Evolutionary conservation across 2,888 invertebrate species (phyloP).

Genomic region (Drosophila picticornis): DNA sequence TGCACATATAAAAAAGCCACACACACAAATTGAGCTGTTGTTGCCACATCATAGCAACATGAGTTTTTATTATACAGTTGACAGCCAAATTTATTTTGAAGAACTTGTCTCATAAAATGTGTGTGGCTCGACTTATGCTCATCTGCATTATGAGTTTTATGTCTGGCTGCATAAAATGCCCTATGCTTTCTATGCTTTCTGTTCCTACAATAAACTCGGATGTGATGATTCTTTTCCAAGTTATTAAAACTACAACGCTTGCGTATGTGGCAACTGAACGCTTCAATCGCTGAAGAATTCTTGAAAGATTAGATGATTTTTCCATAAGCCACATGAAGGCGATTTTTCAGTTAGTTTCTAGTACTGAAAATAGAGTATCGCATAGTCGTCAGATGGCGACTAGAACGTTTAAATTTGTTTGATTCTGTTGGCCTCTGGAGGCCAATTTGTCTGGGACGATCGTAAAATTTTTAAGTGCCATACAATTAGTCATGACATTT

Average conservation of each 20-base stretch:
- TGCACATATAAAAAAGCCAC: slow-evolving; percentile 37
- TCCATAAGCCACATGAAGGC: not conserved
- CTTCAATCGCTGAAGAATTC: not conserved
- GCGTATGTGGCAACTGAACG: not conserved
- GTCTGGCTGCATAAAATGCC: slow-evolving; percentile 33
- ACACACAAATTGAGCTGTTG: slow-evolving; percentile 45
- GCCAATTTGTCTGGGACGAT: slow-evolving; percentile 44
- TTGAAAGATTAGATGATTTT: not conserved
- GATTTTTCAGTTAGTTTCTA: not conserved
- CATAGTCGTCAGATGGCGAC: not conserved
- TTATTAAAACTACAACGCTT: not conserved
- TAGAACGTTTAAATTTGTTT: not conserved
- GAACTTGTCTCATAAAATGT: slow-evolving; percentile 35
- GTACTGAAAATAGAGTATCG: not conserved
- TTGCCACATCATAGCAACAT: slow-evolving; percentile 5
- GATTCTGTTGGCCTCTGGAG: slow-evolving; percentile 21
- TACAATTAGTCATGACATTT: slow-evolving; percentile 75
- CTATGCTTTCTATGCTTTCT: not conserved
- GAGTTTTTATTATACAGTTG: slow-evolving; percentile 24
- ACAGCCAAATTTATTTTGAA: slow-evolving; percentile 27
- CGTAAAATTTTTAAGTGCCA: slow-evolving; percentile 67
- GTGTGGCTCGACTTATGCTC: slow-evolving; percentile 26
- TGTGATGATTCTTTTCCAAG: not conserved
- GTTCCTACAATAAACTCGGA: not conserved
- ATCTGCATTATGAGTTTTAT: slow-evolving; percentile 27